These are phyloP conservation scores for Brienomyrus brachyistius DNA, from an alignment of 2,113 vertebrate genomes.

Conservation along the genomic window DNA sequence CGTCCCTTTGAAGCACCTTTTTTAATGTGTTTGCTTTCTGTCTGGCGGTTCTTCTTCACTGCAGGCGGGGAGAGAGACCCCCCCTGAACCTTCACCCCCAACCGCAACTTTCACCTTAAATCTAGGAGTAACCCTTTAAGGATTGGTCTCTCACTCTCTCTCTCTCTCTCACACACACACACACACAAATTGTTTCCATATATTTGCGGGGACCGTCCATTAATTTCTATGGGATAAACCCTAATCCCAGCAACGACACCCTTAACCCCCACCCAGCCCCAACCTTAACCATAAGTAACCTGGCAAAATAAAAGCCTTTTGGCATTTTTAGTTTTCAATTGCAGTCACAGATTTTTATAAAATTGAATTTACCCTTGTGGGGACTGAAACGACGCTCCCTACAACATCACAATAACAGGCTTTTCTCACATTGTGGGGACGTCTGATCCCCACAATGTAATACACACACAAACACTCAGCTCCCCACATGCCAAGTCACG, in stretches of 20 bases:
- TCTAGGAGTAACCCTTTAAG: neutral
- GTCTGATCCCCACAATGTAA: neutral
- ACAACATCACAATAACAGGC: neutral
- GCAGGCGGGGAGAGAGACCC: slow-evolving; percentile 15
- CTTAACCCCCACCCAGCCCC: neutral
- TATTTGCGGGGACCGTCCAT: neutral
- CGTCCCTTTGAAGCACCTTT: slow-evolving; percentile 52
- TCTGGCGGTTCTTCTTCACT: slow-evolving; percentile 54
- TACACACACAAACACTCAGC: neutral
- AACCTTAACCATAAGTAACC: neutral
- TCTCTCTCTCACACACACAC: neutral
- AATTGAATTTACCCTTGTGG: neutral
- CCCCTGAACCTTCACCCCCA: neutral
- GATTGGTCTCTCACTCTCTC: neutral
- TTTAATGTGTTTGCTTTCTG: slow-evolving; percentile 58
- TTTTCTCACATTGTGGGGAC: neutral
- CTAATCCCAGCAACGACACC: neutral
- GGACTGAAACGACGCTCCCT: neutral
- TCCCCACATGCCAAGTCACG: neutral
- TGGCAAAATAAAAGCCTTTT: neutral
- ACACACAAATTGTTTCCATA: neutral
- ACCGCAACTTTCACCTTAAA: slow-evolving; percentile 16
- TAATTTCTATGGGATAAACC: neutral
- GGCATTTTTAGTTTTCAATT: neutral
- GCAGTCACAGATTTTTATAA: neutral